Evolutionary conservation across 2,888 invertebrate genomes (phyloP).

Genomic region (Drosophila kuntzei): DNA sequence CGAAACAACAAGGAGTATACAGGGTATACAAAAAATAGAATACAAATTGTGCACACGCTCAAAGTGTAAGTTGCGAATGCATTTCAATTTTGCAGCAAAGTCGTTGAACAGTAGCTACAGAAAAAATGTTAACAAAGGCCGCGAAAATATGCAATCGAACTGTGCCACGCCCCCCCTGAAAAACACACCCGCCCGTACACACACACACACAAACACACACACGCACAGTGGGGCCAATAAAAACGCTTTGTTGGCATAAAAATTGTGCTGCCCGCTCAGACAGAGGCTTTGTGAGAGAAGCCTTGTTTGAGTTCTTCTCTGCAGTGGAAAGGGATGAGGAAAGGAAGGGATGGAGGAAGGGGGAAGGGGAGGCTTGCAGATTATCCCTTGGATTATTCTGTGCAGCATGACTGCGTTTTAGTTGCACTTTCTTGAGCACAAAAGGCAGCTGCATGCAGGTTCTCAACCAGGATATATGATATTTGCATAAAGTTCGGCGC

Average conservation of each 20-base stretch:
- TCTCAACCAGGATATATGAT: constrained; percentile 35
- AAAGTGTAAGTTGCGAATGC: constrained; percentile 64
- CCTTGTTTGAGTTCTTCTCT: constrained; percentile 44
- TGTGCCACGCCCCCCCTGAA: constrained; percentile 27
- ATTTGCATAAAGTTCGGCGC: constrained; percentile 57
- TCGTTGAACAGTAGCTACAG: constrained; percentile 12
- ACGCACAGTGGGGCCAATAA: constrained; percentile 51
- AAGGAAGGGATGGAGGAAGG: too few relatives aligned
- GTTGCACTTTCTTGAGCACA: constrained; percentile 65
- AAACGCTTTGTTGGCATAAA: constrained; percentile 73
- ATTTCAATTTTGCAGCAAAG: constrained; percentile 65
- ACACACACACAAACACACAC: constrained; percentile 6
- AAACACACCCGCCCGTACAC: not conserved
- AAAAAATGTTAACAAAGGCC: constrained; percentile 65
- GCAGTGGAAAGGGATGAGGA: not conserved
- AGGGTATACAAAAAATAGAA: constrained; percentile 21
- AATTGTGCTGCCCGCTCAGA: constrained; percentile 48
- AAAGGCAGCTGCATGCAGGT: constrained; percentile 28
- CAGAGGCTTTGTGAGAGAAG: constrained; percentile 34
- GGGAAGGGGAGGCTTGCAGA: constrained; percentile 26
- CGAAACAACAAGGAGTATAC: constrained; percentile 11
- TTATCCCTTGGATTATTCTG: constrained; percentile 76
- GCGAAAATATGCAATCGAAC: constrained; percentile 61
- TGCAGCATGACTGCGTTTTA: constrained; percentile 76
- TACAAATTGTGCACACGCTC: constrained; percentile 52